phyloP scores from a whole-genome alignment of 2,888 invertebrate species.

The Magallana nippona region DNA sequence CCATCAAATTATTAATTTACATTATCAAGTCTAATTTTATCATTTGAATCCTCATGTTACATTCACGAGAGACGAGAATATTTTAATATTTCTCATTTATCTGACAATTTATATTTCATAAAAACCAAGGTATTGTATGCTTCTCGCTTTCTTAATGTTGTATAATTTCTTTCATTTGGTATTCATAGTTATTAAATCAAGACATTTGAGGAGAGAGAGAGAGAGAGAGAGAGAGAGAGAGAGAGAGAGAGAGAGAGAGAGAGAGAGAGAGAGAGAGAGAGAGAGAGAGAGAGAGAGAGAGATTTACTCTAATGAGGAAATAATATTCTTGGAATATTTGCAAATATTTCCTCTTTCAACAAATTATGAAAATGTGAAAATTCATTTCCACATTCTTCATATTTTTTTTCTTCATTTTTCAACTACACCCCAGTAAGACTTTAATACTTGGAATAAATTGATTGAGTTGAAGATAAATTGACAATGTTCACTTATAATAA shows the following conservation, averaged over 20 bases:
- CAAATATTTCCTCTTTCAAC: background rate
- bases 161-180: too few species aligned
- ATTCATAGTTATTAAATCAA: background rate
- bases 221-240: slow-evolving; percentile 19
- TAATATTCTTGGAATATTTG: too few species aligned
- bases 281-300: background rate
- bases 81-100: slow-evolving; percentile 1
- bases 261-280: slow-evolving; percentile 1
- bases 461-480: background rate
- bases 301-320: background rate
- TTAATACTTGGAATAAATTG: background rate
- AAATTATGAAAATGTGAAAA: background rate
- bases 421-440: background rate
- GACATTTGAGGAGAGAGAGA: background rate
- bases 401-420: background rate
- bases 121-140: too few species aligned
- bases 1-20: slow-evolving; percentile 1
- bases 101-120: background rate
- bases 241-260: slow-evolving; percentile 19
- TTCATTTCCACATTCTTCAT: background rate
- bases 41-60: background rate
- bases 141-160: too few species aligned
- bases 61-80: background rate
- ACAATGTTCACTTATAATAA: background rate
- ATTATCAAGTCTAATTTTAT: slow-evolving; percentile 6